Evolutionary conservation across 2,797 vertebrate genomes (phyloP), one percentile per base, ranked within the genome.

Genomic region (Cuniculus paca): DNA sequence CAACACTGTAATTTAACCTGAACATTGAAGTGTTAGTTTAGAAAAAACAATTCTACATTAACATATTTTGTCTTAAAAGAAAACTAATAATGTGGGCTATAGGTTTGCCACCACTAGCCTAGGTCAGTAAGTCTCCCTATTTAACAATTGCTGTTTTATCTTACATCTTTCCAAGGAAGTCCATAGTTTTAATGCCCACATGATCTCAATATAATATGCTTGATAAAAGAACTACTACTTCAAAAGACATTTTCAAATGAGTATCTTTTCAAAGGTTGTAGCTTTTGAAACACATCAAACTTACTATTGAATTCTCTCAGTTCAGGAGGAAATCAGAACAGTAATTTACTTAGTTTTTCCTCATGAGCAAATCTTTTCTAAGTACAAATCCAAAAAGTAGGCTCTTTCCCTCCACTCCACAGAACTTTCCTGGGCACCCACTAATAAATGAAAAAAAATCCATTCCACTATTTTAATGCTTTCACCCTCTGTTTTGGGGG

Each of bases 151-250:
- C 79, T 54, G 16, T 74, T 79, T 87, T 63, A 80, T 52, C 11
- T 70, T 74, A 74, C 65, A 65, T 50, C 65, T 65, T 96, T 96
- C 78, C 79, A 60, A 96, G 28, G 52, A 86, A 95, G 48, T 79
- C 56, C 34, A 56, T 8, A 14, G 63, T 75, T 91, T 84, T 93
- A 72, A 72, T 34, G 22, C 24, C 39, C 54, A 89, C 36, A 95
- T 39, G 31, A 95, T 88, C 60, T 91, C 77, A 89, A 88, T 83
- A 56, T 5, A 83, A 54, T 13, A 61, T 7, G 14, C 65, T 88
- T 95, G 52, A 75, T 63, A 39, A 88, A 60, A 87, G 50, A 79
- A 36, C 19, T 20, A 70, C 45, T 56, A 90, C 45, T 91, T 93
- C 52, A 24, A 82, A 82, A 65, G 83, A 31, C 36, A 95, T 88